Evolutionary conservation across 35 echinoderm and acorn worm species (phyloP).

Genomic region (Acanthaster planci): DNA sequence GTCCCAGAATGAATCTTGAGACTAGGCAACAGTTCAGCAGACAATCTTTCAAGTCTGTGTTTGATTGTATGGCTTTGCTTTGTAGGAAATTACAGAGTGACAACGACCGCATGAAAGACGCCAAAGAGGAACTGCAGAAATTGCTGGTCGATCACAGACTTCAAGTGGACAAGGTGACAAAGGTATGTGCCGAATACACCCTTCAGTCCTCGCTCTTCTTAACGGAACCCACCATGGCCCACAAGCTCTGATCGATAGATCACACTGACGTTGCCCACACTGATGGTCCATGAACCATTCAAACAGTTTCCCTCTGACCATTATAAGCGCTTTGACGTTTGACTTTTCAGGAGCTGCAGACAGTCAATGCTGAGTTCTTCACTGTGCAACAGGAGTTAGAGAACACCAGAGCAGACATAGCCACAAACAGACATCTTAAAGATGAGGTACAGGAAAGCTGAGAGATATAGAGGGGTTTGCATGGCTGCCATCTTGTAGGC

Average conservation of each 20-base stretch:
- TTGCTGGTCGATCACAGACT: constrained; percentile 67
- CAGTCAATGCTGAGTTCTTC: constrained; percentile 43
- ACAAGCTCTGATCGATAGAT: too few species aligned
- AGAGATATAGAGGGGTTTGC: too few species aligned
- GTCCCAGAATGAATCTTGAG: too few species aligned
- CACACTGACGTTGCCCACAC: too few species aligned
- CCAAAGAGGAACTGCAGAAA: constrained; percentile 82
- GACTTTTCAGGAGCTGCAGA: constrained; percentile 50
- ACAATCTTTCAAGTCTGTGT: too few species aligned
- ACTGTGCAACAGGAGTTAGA: constrained; percentile 53
- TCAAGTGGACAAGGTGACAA: constrained; percentile 72
- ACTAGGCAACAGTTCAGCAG: too few species aligned
- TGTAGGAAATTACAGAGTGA: constrained; percentile 66
- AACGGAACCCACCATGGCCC: too few species aligned
- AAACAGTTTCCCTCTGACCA: not conserved
- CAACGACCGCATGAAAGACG: constrained; percentile 54
- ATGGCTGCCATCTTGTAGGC: too few species aligned
- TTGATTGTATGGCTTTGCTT: constrained; percentile 3
- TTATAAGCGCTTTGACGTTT: not conserved
- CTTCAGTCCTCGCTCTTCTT: too few species aligned
- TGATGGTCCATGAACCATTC: too few species aligned
- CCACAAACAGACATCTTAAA: constrained; percentile 62
- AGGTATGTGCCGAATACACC: constrained; percentile 41
- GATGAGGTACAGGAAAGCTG: constrained; percentile 53
- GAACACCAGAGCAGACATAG: constrained; percentile 49